phyloP scores from a whole-genome alignment of 1,140 invertebrate species.

The Ceratina australensis region DNA sequence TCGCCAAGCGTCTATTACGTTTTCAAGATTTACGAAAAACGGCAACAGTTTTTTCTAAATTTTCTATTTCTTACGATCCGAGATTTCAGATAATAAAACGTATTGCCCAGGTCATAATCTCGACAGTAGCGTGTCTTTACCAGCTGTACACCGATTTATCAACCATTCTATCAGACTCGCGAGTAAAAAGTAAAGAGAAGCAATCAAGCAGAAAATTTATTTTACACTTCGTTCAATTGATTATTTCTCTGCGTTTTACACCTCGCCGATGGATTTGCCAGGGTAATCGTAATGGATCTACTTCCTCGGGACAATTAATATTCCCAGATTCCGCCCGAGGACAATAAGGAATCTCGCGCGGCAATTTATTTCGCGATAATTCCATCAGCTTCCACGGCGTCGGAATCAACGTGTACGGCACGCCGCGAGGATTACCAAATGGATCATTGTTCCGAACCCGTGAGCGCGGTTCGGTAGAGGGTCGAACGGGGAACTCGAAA shows the following conservation, averaged over 20 bases:
- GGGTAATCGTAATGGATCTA: neutral
- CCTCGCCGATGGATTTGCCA: neutral
- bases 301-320: neutral
- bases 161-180: neutral
- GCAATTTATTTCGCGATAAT: slow-evolving; percentile 11
- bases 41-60: neutral
- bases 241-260: neutral
- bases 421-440: slow-evolving; percentile 8
- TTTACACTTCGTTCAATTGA: neutral
- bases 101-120: too few species aligned
- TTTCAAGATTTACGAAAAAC: neutral
- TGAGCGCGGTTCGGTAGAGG: slow-evolving; percentile 4
- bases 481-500: slow-evolving; percentile 37
- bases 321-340: slow-evolving; percentile 1
- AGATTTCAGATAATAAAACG: too few species aligned
- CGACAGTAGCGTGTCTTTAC: too few species aligned
- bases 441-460: slow-evolving; percentile 39
- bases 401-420: neutral
- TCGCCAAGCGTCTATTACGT: neutral
- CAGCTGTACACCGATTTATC: too few species aligned
- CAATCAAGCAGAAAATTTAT: neutral
- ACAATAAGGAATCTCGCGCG: neutral
- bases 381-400: slow-evolving; percentile 1
- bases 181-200: neutral
- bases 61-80: neutral